phyloP scores from a whole-genome alignment of 2,888 invertebrate species.

The Leucophora obtusa region DNA sequence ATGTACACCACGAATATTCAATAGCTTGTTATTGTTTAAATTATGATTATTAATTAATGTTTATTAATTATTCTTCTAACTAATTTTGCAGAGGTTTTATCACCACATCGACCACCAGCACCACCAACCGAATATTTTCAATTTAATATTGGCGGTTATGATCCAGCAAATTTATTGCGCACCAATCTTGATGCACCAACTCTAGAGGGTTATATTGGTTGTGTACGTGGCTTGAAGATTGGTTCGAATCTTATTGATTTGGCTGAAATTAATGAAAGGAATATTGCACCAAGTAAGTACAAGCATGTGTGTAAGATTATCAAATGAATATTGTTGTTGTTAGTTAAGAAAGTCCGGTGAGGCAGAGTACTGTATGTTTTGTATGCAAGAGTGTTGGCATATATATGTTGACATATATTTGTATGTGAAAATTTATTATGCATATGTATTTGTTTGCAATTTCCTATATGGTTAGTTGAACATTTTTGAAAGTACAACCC shows the following conservation, averaged over 20 bases:
- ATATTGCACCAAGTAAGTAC: conserved; percentile 83
- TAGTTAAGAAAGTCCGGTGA: too few species aligned
- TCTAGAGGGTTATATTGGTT: conserved; percentile 90
- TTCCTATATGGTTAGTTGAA: conserved; percentile 51
- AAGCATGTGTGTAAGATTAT: neutral
- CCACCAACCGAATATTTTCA: conserved; percentile 94
- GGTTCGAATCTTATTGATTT: conserved; percentile 89
- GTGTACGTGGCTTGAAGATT: conserved; percentile 91
- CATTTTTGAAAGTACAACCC: neutral
- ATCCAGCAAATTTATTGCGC: conserved; percentile 84
- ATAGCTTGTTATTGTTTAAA: conserved; percentile 4
- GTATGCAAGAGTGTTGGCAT: conserved; percentile 44
- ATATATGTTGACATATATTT: conserved; percentile 42
- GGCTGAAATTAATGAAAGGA: conserved; percentile 84
- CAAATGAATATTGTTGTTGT: too few species aligned
- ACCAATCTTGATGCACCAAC: conserved; percentile 80
- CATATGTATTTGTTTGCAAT: conserved; percentile 61
- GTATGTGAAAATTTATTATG: neutral
- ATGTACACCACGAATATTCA: neutral
- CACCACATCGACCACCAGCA: conserved; percentile 92
- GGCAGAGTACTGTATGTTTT: too few species aligned
- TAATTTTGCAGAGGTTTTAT: conserved; percentile 85
- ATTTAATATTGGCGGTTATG: conserved; percentile 91
- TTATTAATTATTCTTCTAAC: conserved; percentile 34
- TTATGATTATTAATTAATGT: conserved; percentile 1